phyloP scores from a whole-genome alignment of 2,797 vertebrate genomes.

The Myripristis murdjan region DNA sequence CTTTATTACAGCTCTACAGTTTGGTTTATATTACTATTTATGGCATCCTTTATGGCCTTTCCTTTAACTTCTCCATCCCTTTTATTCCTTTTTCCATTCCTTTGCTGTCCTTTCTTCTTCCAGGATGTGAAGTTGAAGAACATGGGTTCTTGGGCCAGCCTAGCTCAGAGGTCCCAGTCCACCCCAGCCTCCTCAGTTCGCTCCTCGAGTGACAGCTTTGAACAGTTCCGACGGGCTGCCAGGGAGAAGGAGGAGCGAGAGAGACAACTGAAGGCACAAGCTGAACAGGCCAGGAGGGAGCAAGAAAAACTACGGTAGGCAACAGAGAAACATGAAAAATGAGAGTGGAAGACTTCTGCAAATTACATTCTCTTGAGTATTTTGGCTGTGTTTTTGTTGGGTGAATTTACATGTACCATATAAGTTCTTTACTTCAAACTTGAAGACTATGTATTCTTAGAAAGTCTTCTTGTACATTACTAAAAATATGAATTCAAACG shows the following conservation, averaged over 20 bases:
- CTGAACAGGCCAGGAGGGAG: conserved; percentile 89
- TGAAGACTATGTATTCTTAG: too few species aligned
- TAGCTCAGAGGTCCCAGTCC: conserved; percentile 91
- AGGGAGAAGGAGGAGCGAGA: conserved; percentile 94
- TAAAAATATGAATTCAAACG: too few species aligned
- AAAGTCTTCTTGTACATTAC: too few species aligned
- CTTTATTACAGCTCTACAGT: too few species aligned
- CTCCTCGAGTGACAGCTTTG: conserved; percentile 94
- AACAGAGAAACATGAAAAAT: conserved; percentile 77
- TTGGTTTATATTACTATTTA: too few species aligned
- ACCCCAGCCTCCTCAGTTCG: conserved; percentile 88
- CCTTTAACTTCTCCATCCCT: too few species aligned
- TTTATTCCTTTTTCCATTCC: neutral
- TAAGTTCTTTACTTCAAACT: too few species aligned
- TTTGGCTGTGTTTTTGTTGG: too few species aligned
- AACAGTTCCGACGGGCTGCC: conserved; percentile 91
- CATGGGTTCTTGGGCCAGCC: conserved; percentile 94
- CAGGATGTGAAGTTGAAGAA: conserved; percentile 93
- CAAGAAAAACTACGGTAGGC: conserved; percentile 90
- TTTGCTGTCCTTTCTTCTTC: neutral
- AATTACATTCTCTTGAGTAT: too few species aligned
- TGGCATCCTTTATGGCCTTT: too few species aligned
- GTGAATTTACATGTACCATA: too few species aligned
- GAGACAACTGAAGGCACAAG: conserved; percentile 91
- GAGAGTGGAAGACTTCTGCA: conserved; percentile 80